Evolutionary conservation across 2,888 invertebrate species (phyloP).

Genomic region (Microplitis manilae): DNA sequence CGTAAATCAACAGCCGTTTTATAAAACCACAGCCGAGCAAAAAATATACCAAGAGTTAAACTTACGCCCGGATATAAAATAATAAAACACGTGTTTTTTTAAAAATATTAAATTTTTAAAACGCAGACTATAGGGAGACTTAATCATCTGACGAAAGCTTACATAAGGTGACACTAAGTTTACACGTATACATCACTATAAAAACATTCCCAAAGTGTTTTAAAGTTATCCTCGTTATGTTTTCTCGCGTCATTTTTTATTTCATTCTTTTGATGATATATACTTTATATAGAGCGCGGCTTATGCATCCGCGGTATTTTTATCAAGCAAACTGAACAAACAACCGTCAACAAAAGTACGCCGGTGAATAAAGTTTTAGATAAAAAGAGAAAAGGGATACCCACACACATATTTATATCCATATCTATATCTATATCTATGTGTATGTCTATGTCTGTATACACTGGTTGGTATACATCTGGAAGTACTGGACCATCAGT

Average conservation of each 20-base stretch:
- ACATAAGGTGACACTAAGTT: slow-evolving; percentile 41
- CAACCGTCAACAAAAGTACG: slow-evolving; percentile 70
- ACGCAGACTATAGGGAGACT: slow-evolving; percentile 13
- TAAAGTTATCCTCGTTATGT: slow-evolving; percentile 32
- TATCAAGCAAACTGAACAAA: slow-evolving; percentile 64
- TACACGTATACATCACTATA: slow-evolving; percentile 37
- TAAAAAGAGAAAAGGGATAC: slow-evolving; percentile 40
- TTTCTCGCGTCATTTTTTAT: slow-evolving; percentile 19
- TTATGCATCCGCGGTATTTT: slow-evolving; percentile 20
- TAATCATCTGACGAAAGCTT: slow-evolving; percentile 43
- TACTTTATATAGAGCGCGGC: slow-evolving; percentile 13
- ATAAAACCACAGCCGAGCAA: not conserved
- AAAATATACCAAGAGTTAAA: not conserved
- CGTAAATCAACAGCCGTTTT: slow-evolving; percentile 24
- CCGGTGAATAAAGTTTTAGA: slow-evolving; percentile 46
- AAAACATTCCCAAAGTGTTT: slow-evolving; percentile 40
- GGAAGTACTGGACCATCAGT: slow-evolving; percentile 71
- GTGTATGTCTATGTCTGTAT: slow-evolving; percentile 29
- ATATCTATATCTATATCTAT: slow-evolving; percentile 48
- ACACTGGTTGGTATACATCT: slow-evolving; percentile 62
- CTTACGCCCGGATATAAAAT: not conserved
- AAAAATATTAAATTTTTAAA: not conserved
- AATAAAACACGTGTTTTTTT: slow-evolving; percentile 7
- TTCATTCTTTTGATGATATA: not conserved
- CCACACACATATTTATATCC: not conserved